Base-by-base conservation (phyloP, 2,113 vertebrate species). In the Hippocampus guttulatus region DNA sequence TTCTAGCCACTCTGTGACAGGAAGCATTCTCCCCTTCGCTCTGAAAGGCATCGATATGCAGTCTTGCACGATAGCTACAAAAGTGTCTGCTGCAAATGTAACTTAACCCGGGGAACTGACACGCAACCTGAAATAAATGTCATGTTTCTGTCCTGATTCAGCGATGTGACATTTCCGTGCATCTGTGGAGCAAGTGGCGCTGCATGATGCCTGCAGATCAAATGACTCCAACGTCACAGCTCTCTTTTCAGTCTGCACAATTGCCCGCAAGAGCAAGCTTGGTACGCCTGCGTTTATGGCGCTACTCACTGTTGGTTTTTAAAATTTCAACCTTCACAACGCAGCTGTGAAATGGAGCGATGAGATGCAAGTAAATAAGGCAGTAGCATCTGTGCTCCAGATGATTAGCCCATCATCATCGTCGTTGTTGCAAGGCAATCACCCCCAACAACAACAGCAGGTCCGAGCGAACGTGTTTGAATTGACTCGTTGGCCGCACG, bases 351-450 rank as follows among this genome's bases (percentile, higher is more conserved):
- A 41, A 64, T 7, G 27, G 18, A 23, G 10, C 40, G 5, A 14
- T 4, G 5, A 11, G 33, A 6, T 14, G 12, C 43, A 43, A 45
- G 8, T 15, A 33, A 43, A 6, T 18, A 6, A 9, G 2, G n/a
- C n/a, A 7, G 21, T 25, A 8, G 43, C 41, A 45, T 65, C n/a
- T 16, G 14, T 23, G 9, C 40, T 58, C 15, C 57, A 65, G 67
- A 33, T 85, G 82, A 88, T 86, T 80, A 86, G 82, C 80, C 68
- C 61, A 57, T 83, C 61, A 57, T 83, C 76, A 81, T 2, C 69
- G 61, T 52, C 52, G 8, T 55, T 7, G 43, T 38, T 38, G 57
- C 21, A 52, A 11, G 38, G 54, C 52, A 61, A 41, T 58, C 40
- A 15, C 6, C 57, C 33, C 33, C 33, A 33, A 33, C 33, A 38